These are phyloP conservation scores for Orchestia grillus DNA, from an alignment of 1,140 invertebrate species.

Conservation along the genomic window DNA sequence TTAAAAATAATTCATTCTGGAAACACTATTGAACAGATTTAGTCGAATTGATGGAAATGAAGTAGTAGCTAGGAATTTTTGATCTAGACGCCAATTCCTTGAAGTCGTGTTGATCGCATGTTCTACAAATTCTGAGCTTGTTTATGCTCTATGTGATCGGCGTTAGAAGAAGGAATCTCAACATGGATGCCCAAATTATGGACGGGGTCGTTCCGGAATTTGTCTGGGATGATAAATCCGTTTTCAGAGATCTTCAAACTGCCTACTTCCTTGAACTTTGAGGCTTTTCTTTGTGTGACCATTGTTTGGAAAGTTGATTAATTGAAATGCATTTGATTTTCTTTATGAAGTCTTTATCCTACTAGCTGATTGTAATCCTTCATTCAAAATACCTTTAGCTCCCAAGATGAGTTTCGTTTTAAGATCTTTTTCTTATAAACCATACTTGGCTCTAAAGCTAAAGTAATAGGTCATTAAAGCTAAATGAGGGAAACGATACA, in stretches of 20 bases:
- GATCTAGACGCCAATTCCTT: neutral
- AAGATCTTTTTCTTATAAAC: too few species aligned
- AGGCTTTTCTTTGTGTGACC: neutral
- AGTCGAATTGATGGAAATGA: neutral
- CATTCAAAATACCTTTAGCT: too few species aligned
- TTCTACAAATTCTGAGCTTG: neutral
- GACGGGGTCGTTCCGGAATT: neutral
- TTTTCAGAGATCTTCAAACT: neutral
- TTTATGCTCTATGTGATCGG: slow-evolving; percentile 27
- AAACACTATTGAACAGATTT: too few species aligned
- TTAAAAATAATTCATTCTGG: too few species aligned
- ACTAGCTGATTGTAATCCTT: too few species aligned
- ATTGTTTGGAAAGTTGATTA: neutral
- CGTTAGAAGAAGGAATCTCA: neutral
- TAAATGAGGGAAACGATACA: too few species aligned
- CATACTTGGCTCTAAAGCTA: too few species aligned
- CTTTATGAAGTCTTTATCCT: neutral
- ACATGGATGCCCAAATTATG: neutral
- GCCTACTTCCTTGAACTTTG: slow-evolving; percentile 33
- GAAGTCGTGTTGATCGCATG: neutral
- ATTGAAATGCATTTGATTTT: neutral
- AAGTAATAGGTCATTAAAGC: too few species aligned
- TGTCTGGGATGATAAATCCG: slow-evolving; percentile 20
- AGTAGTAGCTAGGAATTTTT: neutral
- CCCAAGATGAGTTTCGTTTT: too few species aligned